Base-by-base conservation (phyloP, 2,888 invertebrate genomes). In the Meghimatium bilineatum region DNA sequence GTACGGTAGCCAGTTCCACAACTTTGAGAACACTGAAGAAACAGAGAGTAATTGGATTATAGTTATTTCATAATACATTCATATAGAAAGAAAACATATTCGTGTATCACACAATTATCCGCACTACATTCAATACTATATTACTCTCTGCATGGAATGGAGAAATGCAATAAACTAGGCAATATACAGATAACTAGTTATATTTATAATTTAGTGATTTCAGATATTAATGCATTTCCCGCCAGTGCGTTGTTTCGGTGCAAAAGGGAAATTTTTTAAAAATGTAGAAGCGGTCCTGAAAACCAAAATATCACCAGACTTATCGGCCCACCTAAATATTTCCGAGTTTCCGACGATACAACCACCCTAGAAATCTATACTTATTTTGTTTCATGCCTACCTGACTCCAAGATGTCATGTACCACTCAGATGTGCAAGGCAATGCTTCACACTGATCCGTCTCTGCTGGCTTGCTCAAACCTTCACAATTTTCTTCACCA, bases 341-440 rank as follows among this genome's bases (percentile, higher is more conserved):
- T 17, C 23, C 23, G 20, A 23, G 56, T n/a, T n/a, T n/a, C n/a
- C n/a, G n/a, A n/a, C n/a, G n/a, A n/a, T n/a, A n/a, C n/a, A n/a
- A n/a, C n/a, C n/a, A n/a, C n/a, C n/a, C n/a, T 63, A 63, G 0
- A 63, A 26, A 23, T 56, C 6, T 56, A 29, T 32, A 32, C 32
- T 12, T 1, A 66, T 66, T 32, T 12, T 60, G 34, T 63, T 23
- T 29, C 32, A 20, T 74, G 32, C 29, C 0, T 94, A 96, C 96
- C 95, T 95, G 95, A 83, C 95, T 94, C 97, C 97, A 97, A 91
- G 96, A 96, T 71, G 96, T 96, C 78, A 95, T 95, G 91, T 96
- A 96, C 97, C 97, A 97, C 87, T 96, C 95, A 0, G 96, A 95
- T 0, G 94, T 94, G 92, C 97, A 97, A 12, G 89, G 93, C 90